Evolutionary conservation across 1,140 invertebrate species (phyloP), one percentile per base, ranked within the genome.

Genomic region (Pemphigus obesinymphae): DNA sequence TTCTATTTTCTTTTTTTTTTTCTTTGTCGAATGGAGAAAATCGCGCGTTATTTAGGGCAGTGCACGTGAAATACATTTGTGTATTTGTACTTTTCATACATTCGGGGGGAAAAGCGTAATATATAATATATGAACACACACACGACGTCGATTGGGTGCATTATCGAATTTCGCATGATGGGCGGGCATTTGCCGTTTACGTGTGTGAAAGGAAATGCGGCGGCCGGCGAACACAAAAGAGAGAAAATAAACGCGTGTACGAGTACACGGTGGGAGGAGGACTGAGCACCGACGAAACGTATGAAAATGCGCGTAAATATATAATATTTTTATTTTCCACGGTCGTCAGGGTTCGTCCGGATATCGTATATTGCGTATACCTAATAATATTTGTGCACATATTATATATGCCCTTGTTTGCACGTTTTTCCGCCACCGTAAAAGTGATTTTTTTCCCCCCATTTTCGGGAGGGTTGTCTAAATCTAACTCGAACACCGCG

Each of bases 131-230:
- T n/a, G n/a, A 3, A 15, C 34, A 34, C 37, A 17, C 13, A 31
- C 63, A n/a, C 63, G 63, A 13, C 66, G 66, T 45, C 66, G 66
- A 70, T 70, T 70, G 34, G 66, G 66, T 43, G 66, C 26, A n/a
- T 70, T 70, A 70, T 45, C 37, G 66, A 26, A 43, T 70, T 26
- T 40, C 66, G 66, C 34, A 13, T 45, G 37, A 70, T 43, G 66
- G 66, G 66, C 66, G 66, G 66, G 66, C 37, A 23, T 20, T 37
- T n/a, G n/a, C 66, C 23, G 43, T 17, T 29, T n/a, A 2, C 34
- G 66, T 43, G 23, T 70, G 66, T 70, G 66, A 17, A 13, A 5
- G 20, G 63, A 66, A 66, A 66, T 34, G 17, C 61, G 31, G 2
- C 17, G 2, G 5, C 17, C 13, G 31, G 8, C 15, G 20, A 34